Conservation (phyloP, 2,797 vertebrate species). For the Hoplostethus mediterraneus region DNA sequence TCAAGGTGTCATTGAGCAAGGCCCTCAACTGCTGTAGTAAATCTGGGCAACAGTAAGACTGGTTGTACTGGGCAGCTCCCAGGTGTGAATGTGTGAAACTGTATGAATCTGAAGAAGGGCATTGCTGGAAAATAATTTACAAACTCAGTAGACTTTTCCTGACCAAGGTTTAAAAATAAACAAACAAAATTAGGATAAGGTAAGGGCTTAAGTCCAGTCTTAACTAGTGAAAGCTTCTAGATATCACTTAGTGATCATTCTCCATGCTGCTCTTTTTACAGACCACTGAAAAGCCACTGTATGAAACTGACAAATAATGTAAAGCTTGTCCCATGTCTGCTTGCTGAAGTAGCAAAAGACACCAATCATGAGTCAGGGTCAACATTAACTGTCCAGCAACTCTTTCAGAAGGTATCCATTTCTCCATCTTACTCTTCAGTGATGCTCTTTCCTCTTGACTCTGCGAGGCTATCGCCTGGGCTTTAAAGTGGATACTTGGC, state of each 20-base stretch:
- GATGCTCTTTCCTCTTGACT: slow-evolving; percentile 66
- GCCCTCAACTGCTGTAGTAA: no score
- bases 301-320: background rate
- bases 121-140: no score
- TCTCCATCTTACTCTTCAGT: background rate
- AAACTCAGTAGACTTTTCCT: no score
- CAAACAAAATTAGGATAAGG: background rate
- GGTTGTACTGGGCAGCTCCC: no score
- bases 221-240: background rate
- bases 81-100: no score
- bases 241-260: background rate
- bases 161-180: background rate
- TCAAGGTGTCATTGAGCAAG: no score
- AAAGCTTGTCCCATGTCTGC: background rate
- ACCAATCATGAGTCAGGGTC: background rate
- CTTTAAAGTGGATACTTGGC: slow-evolving; percentile 76
- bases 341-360: background rate
- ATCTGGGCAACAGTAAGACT: no score
- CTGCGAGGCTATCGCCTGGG: slow-evolving; percentile 48
- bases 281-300: background rate
- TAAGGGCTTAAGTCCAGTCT: background rate
- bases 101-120: no score
- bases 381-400: background rate
- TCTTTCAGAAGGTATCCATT: background rate
- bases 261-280: no score